Evolutionary conservation across 2,888 invertebrate species (phyloP), one percentile per base, ranked within the genome.

Genomic region (Bombyx huttoni): DNA sequence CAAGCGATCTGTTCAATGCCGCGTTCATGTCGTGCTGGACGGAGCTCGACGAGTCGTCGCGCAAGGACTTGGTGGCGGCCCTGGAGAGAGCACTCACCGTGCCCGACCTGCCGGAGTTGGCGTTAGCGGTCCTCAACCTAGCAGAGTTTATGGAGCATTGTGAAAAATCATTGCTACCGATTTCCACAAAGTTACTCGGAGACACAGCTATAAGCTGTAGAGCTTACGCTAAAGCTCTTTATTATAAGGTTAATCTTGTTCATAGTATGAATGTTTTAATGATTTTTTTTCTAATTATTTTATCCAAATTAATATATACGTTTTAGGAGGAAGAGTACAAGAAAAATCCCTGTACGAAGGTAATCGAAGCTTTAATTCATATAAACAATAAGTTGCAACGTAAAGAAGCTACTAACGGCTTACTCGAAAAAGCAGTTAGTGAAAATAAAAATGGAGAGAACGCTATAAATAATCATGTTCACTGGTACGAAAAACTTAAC

Each of bases 71-170:
- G 7, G 95, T 98, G 3, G 87, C 91, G 45, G 94, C 95, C 40
- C 81, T 99, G 34, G 94, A 97, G 65, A 93, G 94, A 67, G 98
- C 98, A 0, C 85, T 99, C 12, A 92, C 92, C 58, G 96, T 97
- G 0, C 96, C 96, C 2, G 98, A 98, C 72, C 92, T 97, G 52
- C 97, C 98, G 0, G 98, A 99, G 78, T 94, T 98, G 34, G 97
- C 98, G 0, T 96, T 98, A 64, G 96, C 97, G 0, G 94, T 99
- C 55, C 89, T 99, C 10, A 99, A 99, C 85, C 87, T 99, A 58
- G 98, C 98, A 0, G 99, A 99, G 77, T 99, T 99, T 70, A 96
- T 99, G 95, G 99, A 99, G 70, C 99, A 99, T 75, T 99, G 99
- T 68, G 99, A 99, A 72, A 96, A 96, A 79, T 98, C 98, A 40